phyloP scores from a whole-genome alignment of 2,888 invertebrate species.

The Lasius fuliginosus region DNA sequence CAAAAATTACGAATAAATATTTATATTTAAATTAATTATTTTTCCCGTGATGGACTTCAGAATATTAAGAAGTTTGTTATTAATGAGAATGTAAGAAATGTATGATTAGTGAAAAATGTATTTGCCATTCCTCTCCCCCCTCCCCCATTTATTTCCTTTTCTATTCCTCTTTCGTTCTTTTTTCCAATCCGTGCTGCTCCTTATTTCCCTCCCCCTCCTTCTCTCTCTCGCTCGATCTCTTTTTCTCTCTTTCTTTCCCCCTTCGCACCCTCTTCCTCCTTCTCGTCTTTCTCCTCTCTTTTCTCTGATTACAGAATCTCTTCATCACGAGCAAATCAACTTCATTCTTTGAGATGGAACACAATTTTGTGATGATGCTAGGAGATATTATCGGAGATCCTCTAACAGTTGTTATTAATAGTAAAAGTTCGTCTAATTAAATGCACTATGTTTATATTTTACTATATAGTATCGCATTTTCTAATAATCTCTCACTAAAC shows the following conservation, averaged over 20 bases:
- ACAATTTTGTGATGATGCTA: neutral
- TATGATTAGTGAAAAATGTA: neutral
- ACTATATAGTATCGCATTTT: neutral
- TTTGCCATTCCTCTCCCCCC: neutral
- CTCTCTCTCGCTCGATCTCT: too few relatives aligned
- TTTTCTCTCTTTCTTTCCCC: neutral
- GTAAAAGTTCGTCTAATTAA: neutral
- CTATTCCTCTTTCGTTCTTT: neutral
- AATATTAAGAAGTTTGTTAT: neutral
- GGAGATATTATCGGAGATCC: neutral
- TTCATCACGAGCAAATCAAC: conserved; percentile 3
- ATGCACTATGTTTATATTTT: neutral
- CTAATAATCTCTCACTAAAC: neutral
- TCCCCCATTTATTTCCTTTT: neutral
- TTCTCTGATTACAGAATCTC: neutral
- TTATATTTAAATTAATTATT: neutral
- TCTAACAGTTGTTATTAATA: conserved; percentile 11
- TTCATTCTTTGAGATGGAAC: neutral
- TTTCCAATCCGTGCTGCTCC: neutral
- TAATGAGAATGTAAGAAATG: neutral
- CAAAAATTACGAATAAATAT: neutral
- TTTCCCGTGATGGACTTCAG: neutral
- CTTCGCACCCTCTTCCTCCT: neutral
- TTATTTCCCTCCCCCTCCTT: neutral
- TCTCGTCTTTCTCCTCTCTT: neutral